A percentile compares a stretch with the other conserved stretches of the same genome.
These are phyloP conservation scores for Cotesia vestalis DNA, from an alignment of 1,140 invertebrate genomes.

Conservation along the genomic window DNA sequence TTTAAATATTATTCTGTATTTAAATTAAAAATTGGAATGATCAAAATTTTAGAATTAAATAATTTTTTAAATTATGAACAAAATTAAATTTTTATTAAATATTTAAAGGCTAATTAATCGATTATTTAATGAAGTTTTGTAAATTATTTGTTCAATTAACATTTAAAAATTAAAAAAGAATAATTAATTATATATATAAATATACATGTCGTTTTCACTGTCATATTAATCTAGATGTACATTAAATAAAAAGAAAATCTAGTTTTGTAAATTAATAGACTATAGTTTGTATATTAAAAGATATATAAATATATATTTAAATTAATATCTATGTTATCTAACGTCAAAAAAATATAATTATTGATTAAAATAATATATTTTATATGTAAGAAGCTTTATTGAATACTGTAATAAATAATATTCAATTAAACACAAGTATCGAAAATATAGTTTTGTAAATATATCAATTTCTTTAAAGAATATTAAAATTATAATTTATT, in stretches of 20 bases:
- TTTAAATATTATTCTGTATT: too few species aligned
- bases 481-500: constrained; percentile 15
- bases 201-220: constrained; percentile 37
- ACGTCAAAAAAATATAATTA: background rate
- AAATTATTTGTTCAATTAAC: constrained; percentile 15
- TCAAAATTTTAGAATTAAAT: too few species aligned
- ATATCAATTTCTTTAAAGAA: constrained; percentile 39
- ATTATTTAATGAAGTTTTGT: constrained; percentile 10
- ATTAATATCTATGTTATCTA: background rate
- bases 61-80: too few species aligned
- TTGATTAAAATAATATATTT: constrained; percentile 30
- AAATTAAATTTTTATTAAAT: too few species aligned
- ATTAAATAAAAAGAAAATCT: constrained; percentile 62
- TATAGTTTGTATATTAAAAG: constrained; percentile 38
- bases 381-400: constrained; percentile 22
- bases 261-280: constrained; percentile 65
- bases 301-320: background rate
- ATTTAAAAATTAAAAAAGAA: background rate
- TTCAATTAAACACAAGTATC: constrained; percentile 20
- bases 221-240: constrained; percentile 44
- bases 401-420: constrained; percentile 17
- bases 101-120: background rate
- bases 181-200: constrained; percentile 38
- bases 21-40: too few species aligned
- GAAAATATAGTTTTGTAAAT: constrained; percentile 36